Conservation (phyloP, 2,888 invertebrate species). For the Acronicta aceris region DNA sequence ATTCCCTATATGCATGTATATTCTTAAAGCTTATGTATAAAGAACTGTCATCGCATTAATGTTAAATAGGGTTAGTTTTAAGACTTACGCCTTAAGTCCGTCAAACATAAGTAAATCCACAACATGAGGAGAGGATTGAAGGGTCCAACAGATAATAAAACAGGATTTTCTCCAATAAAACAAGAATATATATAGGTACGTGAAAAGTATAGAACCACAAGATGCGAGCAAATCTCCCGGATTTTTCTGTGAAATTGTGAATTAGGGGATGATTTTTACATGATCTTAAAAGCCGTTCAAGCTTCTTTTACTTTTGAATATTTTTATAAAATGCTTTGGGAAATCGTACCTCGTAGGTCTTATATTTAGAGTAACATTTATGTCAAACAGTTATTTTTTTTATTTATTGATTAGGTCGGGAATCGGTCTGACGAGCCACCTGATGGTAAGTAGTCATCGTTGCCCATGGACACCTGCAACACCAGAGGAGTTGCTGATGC, state of each 20-base stretch:
- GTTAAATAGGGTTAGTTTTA: constrained; percentile 17
- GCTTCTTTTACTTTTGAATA: constrained; percentile 9
- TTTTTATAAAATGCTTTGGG: constrained; percentile 18
- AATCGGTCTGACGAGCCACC: no score
- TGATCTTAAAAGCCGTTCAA: constrained; percentile 46
- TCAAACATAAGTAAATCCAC: constrained; percentile 43
- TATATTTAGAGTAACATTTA: no score
- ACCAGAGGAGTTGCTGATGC: no score
- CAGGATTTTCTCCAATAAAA: constrained; percentile 46
- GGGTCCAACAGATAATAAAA: constrained; percentile 32
- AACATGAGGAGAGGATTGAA: constrained; percentile 36
- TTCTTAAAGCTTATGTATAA: no score
- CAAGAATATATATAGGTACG: constrained; percentile 40
- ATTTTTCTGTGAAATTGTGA: constrained; percentile 56
- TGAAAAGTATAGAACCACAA: constrained; percentile 29
- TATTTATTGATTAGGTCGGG: no score
- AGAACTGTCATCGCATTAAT: background rate
- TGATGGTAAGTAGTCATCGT: no score
- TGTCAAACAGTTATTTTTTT: no score
- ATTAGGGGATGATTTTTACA: constrained; percentile 48
- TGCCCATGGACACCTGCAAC: no score
- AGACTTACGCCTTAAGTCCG: constrained; percentile 12
- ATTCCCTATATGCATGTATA: no score
- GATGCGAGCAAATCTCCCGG: constrained; percentile 38
- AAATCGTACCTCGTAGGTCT: background rate